Base-by-base conservation (phyloP, 2,797 vertebrate species). In the Corythornis leucogaster region DNA sequence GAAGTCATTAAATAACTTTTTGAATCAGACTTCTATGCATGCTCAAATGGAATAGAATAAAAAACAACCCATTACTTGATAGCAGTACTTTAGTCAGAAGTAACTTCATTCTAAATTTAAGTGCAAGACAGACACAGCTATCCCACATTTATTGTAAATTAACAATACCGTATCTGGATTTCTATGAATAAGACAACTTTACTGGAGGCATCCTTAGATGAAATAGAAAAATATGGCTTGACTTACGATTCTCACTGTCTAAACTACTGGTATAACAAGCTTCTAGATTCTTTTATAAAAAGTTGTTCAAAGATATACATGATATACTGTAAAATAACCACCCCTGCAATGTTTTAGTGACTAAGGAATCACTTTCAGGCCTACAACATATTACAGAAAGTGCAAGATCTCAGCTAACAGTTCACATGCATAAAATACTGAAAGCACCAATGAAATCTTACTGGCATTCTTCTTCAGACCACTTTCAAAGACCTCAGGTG, bases 401-500 rank as follows among this genome's bases (percentile, higher is more conserved):
- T 20, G 5, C 62, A 79, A 67, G 4, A 68, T 31, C 24, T 68
- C 62, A 62, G 42, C 26, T 85, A 74, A 12, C 10, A 31, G 22
- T 35, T 71, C 38, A 75, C 17, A 46, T 5, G 3, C 26, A 50
- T 8, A 68, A 80, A 88, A 70, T 33, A 78, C 17, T n/a, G 30
- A 78, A 90, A 59, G n/a, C 21, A 79, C 3, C 19, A 58, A 85
- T 35, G n/a, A 58, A 73, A n/a, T 78, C 98, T 98, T 98, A 99
- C 98, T 57, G 42, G 98, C 97, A 58, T 96, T 98, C 93, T 97
- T 98, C 88, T 93, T 97, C 8, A 95, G 85, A 46, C 63, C 82
- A 77, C 91, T 97, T 90, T 99, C 98, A 53, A 97, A 66, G 45
- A 98, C 87, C 33, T 98, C 98, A 63, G 94, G 81, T 4, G 95